Conservation (phyloP, 2,113 vertebrate genomes). For the Pterophyllum scalare region DNA sequence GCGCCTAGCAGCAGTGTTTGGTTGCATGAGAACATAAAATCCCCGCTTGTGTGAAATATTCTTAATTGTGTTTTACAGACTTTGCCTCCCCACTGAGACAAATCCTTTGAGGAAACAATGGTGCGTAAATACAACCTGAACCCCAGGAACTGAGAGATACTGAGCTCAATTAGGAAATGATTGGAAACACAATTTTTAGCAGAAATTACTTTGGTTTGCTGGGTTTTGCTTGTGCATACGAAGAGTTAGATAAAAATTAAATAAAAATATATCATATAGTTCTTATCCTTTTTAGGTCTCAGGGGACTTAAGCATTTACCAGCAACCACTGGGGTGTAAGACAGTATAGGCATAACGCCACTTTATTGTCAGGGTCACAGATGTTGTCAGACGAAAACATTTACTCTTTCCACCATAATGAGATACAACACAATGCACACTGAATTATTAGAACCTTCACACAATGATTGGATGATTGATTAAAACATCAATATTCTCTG, state of each 20-base stretch:
- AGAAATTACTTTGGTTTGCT: neutral
- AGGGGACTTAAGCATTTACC: neutral
- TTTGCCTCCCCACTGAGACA: neutral
- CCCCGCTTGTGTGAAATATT: conserved; percentile 10
- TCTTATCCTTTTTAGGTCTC: neutral
- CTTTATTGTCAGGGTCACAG: neutral
- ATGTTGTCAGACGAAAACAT: neutral
- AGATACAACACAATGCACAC: neutral
- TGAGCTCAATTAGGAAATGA: conserved; percentile 11
- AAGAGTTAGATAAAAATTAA: neutral
- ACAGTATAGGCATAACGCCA: neutral
- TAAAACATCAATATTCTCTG: neutral
- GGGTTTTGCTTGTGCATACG: neutral
- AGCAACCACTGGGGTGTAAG: neutral
- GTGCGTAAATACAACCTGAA: neutral
- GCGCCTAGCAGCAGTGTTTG: neutral
- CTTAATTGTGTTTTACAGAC: neutral
- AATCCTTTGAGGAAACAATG: conserved; percentile 4
- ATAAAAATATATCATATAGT: neutral
- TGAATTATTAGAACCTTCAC: neutral
- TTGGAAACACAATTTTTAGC: neutral
- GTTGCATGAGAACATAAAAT: neutral
- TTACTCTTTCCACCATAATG: neutral
- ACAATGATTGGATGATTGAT: conserved; percentile 21
- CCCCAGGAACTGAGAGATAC: neutral